Conservation (phyloP, 1,140 invertebrate species). For the Andrena cerasifolii region DNA sequence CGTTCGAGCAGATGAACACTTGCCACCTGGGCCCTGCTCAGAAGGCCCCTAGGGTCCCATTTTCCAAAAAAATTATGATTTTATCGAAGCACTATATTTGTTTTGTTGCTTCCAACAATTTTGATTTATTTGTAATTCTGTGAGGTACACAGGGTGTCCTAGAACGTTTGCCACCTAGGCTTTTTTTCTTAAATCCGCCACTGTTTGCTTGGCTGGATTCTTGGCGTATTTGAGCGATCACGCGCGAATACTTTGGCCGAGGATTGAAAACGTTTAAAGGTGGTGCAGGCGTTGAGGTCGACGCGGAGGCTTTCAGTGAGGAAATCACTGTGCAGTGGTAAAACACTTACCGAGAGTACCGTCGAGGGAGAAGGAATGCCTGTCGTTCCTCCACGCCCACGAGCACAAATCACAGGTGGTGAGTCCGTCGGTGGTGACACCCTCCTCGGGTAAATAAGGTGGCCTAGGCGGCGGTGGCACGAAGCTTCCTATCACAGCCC, state of each 20-base stretch:
- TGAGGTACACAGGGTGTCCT: too few relatives aligned
- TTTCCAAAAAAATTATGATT: too few relatives aligned
- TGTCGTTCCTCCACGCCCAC: conserved; percentile 84
- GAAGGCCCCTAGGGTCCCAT: too few relatives aligned
- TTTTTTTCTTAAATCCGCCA: too few relatives aligned
- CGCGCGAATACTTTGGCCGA: not conserved
- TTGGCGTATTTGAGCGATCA: not conserved
- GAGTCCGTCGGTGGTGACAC: conserved; percentile 85
- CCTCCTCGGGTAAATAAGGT: conserved; percentile 85
- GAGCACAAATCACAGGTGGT: conserved; percentile 88
- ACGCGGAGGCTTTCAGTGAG: not conserved
- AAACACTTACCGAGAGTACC: conserved; percentile 78
- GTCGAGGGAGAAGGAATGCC: conserved; percentile 80
- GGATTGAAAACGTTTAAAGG: not conserved
- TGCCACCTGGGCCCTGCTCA: too few relatives aligned
- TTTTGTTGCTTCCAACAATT: too few relatives aligned
- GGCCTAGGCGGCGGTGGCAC: conserved; percentile 87
- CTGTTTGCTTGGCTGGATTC: too few relatives aligned
- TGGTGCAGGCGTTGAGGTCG: not conserved
- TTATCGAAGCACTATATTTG: too few relatives aligned
- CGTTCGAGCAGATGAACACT: not conserved
- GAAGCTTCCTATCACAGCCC: conserved; percentile 85
- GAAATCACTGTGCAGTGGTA: not conserved
- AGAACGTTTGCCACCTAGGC: too few relatives aligned
- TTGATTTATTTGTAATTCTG: too few relatives aligned